phyloP scores from a whole-genome alignment of 2,888 invertebrate genomes.

The Hydraecia micacea region DNA sequence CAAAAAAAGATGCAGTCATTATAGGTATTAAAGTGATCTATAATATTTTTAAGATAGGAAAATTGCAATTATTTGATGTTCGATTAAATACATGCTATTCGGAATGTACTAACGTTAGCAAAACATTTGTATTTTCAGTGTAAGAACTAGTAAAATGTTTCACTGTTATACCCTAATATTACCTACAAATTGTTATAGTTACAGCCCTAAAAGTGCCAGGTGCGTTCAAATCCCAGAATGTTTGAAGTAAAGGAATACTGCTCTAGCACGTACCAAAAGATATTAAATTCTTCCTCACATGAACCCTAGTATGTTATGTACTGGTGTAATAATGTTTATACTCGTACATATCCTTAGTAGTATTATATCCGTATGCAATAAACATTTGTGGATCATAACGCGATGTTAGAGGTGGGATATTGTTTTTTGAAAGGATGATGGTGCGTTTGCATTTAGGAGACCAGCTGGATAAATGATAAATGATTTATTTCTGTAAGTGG shows the following conservation, averaged over 20 bases:
- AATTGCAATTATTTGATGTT: too few relatives aligned
- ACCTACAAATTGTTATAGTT: not conserved
- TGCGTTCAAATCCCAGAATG: conserved; percentile 19
- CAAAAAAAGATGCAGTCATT: not conserved
- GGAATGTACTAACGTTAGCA: not conserved
- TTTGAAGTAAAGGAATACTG: conserved; percentile 18
- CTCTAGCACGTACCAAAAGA: conserved; percentile 29
- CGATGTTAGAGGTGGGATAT: not conserved
- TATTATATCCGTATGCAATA: conserved; percentile 13
- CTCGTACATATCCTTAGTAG: conserved; percentile 7
- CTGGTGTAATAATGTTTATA: conserved; percentile 24
- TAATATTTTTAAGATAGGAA: too few relatives aligned
- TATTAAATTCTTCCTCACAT: conserved; percentile 59
- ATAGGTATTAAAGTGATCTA: too few relatives aligned
- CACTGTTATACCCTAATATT: not conserved
- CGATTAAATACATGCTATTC: not conserved
- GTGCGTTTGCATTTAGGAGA: not conserved
- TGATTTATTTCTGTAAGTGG: too few relatives aligned
- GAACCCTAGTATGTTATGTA: conserved; percentile 22
- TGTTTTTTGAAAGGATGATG: too few relatives aligned
- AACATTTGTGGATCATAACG: conserved; percentile 6
- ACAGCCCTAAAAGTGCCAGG: conserved; percentile 16
- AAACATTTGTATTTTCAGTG: not conserved
- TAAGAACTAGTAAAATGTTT: not conserved
- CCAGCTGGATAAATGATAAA: too few relatives aligned